Evolutionary conservation across 2,113 vertebrate species (phyloP).

Genomic region (Sitta europaea): DNA sequence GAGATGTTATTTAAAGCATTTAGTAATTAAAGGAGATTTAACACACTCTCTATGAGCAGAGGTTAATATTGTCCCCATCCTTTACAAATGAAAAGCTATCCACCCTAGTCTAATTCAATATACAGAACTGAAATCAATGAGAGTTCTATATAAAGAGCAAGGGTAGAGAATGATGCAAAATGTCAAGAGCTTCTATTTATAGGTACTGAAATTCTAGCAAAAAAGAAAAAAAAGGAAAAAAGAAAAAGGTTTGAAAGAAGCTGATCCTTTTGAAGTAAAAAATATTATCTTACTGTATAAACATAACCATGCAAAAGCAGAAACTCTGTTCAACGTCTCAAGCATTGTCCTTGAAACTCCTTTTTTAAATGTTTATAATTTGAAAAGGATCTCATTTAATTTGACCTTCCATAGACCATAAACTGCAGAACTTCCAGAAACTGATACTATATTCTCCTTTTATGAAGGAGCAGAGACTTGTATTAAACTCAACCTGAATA

Average conservation of each 20-base stretch:
- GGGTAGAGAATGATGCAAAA: conserved; percentile 19
- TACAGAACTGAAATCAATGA: conserved; percentile 10
- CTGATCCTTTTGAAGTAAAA: background rate
- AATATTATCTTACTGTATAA: background rate
- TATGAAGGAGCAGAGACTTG: background rate
- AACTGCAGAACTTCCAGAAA: background rate
- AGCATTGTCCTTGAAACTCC: background rate
- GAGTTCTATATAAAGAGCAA: conserved; percentile 29
- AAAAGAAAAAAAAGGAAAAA: background rate
- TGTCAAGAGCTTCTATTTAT: conserved; percentile 45
- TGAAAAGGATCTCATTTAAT: background rate
- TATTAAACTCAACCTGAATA: background rate
- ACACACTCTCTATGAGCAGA: background rate
- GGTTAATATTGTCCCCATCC: conserved; percentile 6
- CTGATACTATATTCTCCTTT: background rate
- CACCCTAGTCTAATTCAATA: conserved; percentile 18
- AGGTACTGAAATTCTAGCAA: background rate
- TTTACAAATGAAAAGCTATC: conserved; percentile 16
- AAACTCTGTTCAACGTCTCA: background rate
- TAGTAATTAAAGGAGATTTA: background rate
- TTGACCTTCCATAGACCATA: background rate
- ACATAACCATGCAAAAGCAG: background rate
- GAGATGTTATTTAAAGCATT: conserved; percentile 5
- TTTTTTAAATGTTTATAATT: background rate
- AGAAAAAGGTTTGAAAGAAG: background rate